These are phyloP conservation scores for Bombus cullumanus DNA, from an alignment of 1,140 invertebrate genomes.

Conservation along the genomic window DNA sequence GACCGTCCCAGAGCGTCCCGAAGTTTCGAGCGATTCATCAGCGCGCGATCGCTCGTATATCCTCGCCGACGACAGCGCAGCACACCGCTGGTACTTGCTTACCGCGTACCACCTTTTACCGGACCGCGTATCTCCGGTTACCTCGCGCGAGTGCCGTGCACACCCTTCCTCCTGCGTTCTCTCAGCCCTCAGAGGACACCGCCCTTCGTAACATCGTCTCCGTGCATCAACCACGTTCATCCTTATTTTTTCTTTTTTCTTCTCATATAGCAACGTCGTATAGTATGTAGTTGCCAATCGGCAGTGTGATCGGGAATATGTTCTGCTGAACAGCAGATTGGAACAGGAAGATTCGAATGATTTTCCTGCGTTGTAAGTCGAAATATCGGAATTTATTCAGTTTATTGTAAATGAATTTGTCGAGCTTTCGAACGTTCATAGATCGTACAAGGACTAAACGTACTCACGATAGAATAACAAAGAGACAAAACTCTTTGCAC, in stretches of 20 bases:
- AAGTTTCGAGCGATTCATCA: constrained; percentile 76
- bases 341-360: not conserved
- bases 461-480: not conserved
- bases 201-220: constrained; percentile 1
- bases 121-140: constrained; percentile 49
- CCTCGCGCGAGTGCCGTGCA: not conserved
- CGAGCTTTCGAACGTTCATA: not conserved
- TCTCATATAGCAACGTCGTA: not conserved
- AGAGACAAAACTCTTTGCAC: not conserved
- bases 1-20: constrained; percentile 54
- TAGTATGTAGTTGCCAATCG: not conserved
- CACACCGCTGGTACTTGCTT: constrained; percentile 40
- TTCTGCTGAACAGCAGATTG: not conserved
- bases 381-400: too few relatives aligned
- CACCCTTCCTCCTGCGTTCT: not conserved
- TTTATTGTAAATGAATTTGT: not conserved
- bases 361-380: not conserved
- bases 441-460: not conserved
- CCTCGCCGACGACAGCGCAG: constrained; percentile 53
- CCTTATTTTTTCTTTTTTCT: not conserved
- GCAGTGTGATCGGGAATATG: too few relatives aligned
- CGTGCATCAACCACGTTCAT: not conserved
- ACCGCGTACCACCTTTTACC: constrained; percentile 54
- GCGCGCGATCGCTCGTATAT: constrained; percentile 76
- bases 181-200: not conserved